Conservation (phyloP, 2,888 invertebrate species). For the Ypsolopha sequella region DNA sequence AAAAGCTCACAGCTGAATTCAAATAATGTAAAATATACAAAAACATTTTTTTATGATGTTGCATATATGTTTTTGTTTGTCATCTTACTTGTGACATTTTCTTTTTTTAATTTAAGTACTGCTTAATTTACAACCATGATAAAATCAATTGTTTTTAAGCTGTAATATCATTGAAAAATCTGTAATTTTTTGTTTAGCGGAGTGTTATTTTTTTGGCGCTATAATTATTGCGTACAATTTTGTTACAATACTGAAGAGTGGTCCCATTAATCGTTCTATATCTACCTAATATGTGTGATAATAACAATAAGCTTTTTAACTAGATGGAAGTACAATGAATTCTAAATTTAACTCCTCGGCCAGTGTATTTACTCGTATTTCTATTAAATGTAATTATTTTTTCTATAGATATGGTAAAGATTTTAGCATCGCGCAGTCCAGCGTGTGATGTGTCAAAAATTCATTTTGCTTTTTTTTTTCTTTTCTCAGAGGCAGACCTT, state of each 20-base stretch:
- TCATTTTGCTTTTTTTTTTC: not conserved
- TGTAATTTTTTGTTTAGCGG: no score
- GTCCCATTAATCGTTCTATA: conserved; percentile 26
- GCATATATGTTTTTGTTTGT: no score
- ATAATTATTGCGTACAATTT: conserved; percentile 14
- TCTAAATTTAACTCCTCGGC: conserved; percentile 53
- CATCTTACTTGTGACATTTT: no score
- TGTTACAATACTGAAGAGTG: no score
- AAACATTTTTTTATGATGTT: no score
- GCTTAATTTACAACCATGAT: no score
- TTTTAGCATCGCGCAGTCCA: conserved; percentile 49
- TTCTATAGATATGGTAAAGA: conserved; percentile 41
- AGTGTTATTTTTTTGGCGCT: no score
- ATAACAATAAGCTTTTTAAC: conserved; percentile 66
- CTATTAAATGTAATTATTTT: conserved; percentile 51
- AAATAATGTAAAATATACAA: no score
- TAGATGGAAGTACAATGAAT: conserved; percentile 64
- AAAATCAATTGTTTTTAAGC: no score
- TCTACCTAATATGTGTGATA: conserved; percentile 66
- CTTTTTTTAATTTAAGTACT: no score
- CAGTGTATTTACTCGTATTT: conserved; percentile 68
- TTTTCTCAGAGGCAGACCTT: not conserved
- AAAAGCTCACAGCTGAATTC: no score
- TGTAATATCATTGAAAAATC: no score
- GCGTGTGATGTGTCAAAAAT: conserved; percentile 15